Conservation (phyloP, 2,888 invertebrate species). For the Trissolcus brochymenae region DNA sequence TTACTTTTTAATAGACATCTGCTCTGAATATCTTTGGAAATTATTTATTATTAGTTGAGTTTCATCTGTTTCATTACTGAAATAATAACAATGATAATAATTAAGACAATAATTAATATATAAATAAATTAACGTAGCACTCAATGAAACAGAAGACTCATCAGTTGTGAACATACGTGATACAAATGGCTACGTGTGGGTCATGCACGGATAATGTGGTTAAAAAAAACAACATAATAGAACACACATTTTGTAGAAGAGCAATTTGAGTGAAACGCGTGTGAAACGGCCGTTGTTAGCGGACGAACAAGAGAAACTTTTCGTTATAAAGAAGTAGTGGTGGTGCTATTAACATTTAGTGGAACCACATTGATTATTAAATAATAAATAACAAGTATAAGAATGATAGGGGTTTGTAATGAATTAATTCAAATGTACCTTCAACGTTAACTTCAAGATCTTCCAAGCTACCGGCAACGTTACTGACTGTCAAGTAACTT, state of each 20-base stretch:
- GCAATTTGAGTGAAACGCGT: no score
- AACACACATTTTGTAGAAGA: constrained; percentile 20
- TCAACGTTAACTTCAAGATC: constrained; percentile 98
- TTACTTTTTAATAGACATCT: no score
- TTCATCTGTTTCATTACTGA: no score
- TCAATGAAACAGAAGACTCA: no score
- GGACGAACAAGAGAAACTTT: constrained; percentile 39
- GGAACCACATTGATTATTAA: constrained; percentile 15
- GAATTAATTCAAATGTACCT: constrained; percentile 81
- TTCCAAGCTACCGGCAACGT: constrained; percentile 91
- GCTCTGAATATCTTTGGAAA: no score
- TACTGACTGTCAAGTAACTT: constrained; percentile 77
- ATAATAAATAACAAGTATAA: no score
- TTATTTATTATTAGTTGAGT: no score
- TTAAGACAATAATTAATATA: no score
- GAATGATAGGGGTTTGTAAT: no score
- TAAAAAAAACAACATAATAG: no score
- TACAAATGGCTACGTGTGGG: constrained; percentile 35
- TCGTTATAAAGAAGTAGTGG: constrained; percentile 36
- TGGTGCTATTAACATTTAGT: constrained; percentile 52
- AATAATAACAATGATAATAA: no score
- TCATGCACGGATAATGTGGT: constrained; percentile 26
- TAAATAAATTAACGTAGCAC: no score
- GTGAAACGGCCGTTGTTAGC: constrained; percentile 29
- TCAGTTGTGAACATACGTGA: constrained; percentile 13